Evolutionary conservation across 2,797 vertebrate genomes (phyloP).

Genomic region (Trichosurus vulpecula): DNA sequence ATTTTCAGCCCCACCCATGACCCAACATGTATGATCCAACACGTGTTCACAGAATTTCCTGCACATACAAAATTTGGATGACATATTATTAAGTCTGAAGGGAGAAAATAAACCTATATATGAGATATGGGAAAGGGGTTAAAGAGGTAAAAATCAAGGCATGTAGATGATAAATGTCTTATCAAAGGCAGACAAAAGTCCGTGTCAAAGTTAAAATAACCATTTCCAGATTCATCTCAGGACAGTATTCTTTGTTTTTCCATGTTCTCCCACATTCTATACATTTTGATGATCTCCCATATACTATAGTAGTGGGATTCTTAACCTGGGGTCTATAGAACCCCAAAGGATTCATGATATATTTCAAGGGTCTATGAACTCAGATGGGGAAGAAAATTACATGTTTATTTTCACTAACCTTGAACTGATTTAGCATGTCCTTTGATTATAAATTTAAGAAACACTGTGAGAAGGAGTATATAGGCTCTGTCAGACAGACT

Average conservation of each 20-base stretch:
- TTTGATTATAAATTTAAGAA: not conserved
- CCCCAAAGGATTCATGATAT: not conserved
- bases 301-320: too few species aligned
- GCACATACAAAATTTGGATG: not conserved
- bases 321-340: not conserved
- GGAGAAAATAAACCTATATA: not conserved
- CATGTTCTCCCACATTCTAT: too few species aligned
- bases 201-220: not conserved
- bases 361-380: not conserved
- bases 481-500: not conserved
- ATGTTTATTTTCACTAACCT: not conserved
- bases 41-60: not conserved
- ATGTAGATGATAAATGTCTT: not conserved
- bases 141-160: not conserved
- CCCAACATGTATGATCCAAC: too few species aligned
- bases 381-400: not conserved
- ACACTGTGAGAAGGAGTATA: not conserved
- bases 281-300: too few species aligned
- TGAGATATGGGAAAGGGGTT: not conserved
- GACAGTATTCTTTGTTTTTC: too few species aligned
- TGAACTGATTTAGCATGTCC: not conserved
- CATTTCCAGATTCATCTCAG: not conserved
- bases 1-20: not conserved
- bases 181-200: not conserved
- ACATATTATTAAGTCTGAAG: not conserved